Base-by-base conservation (phyloP, 2,888 invertebrate species). In the Chouioia cunea region DNA sequence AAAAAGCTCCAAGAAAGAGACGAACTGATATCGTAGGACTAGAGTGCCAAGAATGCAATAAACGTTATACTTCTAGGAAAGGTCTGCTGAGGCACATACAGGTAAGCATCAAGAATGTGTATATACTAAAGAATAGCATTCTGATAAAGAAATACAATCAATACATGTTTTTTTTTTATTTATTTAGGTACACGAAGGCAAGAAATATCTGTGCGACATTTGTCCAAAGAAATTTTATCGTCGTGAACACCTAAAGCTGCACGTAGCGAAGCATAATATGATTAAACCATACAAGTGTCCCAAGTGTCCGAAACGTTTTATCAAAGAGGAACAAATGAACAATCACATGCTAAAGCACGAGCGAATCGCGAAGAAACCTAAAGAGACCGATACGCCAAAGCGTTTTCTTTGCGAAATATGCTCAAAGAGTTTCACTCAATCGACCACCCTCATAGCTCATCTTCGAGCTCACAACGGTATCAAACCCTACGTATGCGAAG, bases 241-340 rank as follows among this genome's bases (percentile, higher is more conserved):
- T 15, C 78, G 84, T 0, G 85, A 85, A 58, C 85, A 85, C 54
- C 71, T 85, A 4, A 85, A 85, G 65, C 83, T 85, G 50, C 85
- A 85, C 65, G 84, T 85, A 0, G 85, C 85, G 0, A 85, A 85
- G 58, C 85, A 85, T 70, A 85, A 85, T 54, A 85, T 85, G 84
- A 77, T 85, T 14, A 85, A 85, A 48, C 85, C 85, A 0, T 84
- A 84, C 73, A 85, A 85, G 52, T 85, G 85, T 63, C 79, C 80
- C 0, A 79, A 83, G 0, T 85, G 85, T 60, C 80, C 83, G 2
- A 85, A 85, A 53, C 82, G 85, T 22, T 85, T 85, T 69, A 84
- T 84, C 46, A 85, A 85, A 56, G 85, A 85, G 66, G 85, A 85
- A 48, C 85, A 84, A 56, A 65, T 85, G 10, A 82, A 81, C 20